phyloP scores from a whole-genome alignment of 2,113 vertebrate genomes.

The Misgurnus anguillicaudatus region DNA sequence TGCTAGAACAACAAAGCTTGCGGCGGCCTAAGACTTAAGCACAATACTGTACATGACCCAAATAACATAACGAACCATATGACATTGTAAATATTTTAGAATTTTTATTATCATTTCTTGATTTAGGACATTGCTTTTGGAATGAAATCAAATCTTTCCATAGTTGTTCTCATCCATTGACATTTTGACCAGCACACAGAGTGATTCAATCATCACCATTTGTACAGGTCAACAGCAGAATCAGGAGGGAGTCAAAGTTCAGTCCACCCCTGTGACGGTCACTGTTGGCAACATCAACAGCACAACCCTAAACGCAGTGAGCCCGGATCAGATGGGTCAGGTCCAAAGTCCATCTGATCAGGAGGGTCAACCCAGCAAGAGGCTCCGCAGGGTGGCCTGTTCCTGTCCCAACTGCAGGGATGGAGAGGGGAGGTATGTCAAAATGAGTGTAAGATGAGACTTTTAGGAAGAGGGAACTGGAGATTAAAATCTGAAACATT shows the following conservation, averaged over 20 bases:
- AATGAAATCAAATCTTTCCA: too few species aligned
- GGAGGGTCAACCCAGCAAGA: conserved; percentile 92
- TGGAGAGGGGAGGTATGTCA: conserved; percentile 90
- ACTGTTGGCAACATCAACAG: conserved; percentile 89
- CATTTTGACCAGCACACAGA: not conserved
- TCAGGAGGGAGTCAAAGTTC: conserved; percentile 92
- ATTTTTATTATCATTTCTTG: not conserved
- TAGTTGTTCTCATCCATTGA: not conserved
- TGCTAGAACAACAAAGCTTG: too few species aligned
- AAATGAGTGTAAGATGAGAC: not conserved
- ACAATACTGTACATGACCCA: not conserved
- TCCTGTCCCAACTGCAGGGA: conserved; percentile 98
- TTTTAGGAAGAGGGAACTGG: not conserved
- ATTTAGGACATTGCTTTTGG: too few species aligned
- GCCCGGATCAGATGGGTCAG: conserved; percentile 93
- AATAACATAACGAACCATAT: not conserved
- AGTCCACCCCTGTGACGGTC: conserved; percentile 90
- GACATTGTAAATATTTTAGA: not conserved
- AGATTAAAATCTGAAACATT: not conserved
- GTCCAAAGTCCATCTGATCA: conserved; percentile 94
- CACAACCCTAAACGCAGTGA: conserved; percentile 87
- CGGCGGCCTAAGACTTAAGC: too few species aligned
- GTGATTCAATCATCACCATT: conserved; percentile 23
- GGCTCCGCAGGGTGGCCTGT: conserved; percentile 92
- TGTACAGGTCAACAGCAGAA: conserved; percentile 89